phyloP scores from a whole-genome alignment of 2,797 vertebrate genomes.

The Oryzias dopingdopingensis region DNA sequence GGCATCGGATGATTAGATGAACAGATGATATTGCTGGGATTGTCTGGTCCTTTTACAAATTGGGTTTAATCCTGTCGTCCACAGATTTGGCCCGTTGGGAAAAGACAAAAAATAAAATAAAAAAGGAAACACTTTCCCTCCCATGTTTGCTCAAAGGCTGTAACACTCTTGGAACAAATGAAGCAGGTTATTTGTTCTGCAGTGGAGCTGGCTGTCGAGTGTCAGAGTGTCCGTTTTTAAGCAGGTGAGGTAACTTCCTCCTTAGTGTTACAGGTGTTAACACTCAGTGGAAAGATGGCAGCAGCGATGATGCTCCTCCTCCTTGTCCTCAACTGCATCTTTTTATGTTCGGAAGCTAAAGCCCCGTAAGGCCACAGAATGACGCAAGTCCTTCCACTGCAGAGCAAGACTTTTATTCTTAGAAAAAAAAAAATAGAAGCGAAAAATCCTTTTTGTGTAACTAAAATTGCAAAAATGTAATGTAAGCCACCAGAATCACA shows the following conservation, averaged over 20 bases:
- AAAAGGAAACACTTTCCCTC: conserved; percentile 10
- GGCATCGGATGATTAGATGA: conserved; percentile 30
- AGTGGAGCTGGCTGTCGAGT: background rate
- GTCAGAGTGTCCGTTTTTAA: conserved; percentile 30
- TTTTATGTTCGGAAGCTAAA: conserved; percentile 25
- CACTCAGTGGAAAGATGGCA: conserved; percentile 51
- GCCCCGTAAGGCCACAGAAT: conserved; percentile 19
- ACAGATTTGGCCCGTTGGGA: conserved; percentile 25
- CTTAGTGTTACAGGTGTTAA: conserved; percentile 31
- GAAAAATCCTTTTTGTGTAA: conserved; percentile 29
- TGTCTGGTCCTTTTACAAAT: conserved; percentile 58
- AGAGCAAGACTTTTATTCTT: conserved; percentile 26
- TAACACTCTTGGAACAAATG: conserved; percentile 13
- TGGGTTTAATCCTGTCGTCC: background rate
- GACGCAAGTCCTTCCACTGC: conserved; percentile 21
- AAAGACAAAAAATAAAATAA: conserved; percentile 24
- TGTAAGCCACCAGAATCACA: conserved; percentile 22
- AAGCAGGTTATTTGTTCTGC: conserved; percentile 9
- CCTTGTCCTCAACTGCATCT: conserved; percentile 7
- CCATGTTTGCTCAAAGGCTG: conserved; percentile 19
- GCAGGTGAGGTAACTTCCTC: conserved; percentile 35
- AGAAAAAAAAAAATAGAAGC: conserved; percentile 30
- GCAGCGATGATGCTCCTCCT: conserved; percentile 41
- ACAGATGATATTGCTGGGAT: conserved; percentile 53
- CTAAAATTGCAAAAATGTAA: conserved; percentile 27